phyloP scores from a whole-genome alignment of 1,140 invertebrate genomes.

The Hycleus phaleratus region DNA sequence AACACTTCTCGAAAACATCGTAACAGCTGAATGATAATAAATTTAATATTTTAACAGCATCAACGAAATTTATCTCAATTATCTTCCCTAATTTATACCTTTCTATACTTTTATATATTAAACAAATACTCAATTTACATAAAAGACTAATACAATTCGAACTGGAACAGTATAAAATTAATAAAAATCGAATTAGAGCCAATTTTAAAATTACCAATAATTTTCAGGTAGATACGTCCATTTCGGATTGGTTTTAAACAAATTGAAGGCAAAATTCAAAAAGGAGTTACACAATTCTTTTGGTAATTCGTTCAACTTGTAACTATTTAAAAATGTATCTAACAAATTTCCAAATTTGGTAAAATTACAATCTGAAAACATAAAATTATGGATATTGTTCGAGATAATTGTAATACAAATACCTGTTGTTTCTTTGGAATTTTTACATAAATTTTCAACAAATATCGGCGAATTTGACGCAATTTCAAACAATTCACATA shows the following conservation, averaged over 20 bases:
- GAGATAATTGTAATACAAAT: not conserved
- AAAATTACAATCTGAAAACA: slow-evolving; percentile 18
- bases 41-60: slow-evolving; percentile 21
- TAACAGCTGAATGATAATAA: slow-evolving; percentile 23
- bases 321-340: slow-evolving; percentile 11
- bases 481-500: no score
- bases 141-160: slow-evolving; percentile 21
- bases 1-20: slow-evolving; percentile 26
- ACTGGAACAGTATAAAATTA: slow-evolving; percentile 13
- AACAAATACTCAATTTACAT: slow-evolving; percentile 24
- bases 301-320: slow-evolving; percentile 8
- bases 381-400: slow-evolving; percentile 8
- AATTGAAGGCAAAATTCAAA: slow-evolving; percentile 24
- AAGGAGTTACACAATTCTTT: slow-evolving; percentile 17
- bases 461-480: not conserved
- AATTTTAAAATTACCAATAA: slow-evolving; percentile 4
- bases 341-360: slow-evolving; percentile 22
- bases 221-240: slow-evolving; percentile 18
- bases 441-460: slow-evolving; percentile 1
- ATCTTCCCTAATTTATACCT: slow-evolving; percentile 1
- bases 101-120: slow-evolving; percentile 19
- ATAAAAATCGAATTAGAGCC: not conserved
- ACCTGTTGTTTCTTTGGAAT: not conserved
- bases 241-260: slow-evolving; percentile 16
- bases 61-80: slow-evolving; percentile 14